Percentiles rank a stretch among this genome's conserved stretches.
These are phyloP conservation scores for Rallus limicola DNA, from an alignment of 2,113 vertebrate genomes.

Conservation along the genomic window DNA sequence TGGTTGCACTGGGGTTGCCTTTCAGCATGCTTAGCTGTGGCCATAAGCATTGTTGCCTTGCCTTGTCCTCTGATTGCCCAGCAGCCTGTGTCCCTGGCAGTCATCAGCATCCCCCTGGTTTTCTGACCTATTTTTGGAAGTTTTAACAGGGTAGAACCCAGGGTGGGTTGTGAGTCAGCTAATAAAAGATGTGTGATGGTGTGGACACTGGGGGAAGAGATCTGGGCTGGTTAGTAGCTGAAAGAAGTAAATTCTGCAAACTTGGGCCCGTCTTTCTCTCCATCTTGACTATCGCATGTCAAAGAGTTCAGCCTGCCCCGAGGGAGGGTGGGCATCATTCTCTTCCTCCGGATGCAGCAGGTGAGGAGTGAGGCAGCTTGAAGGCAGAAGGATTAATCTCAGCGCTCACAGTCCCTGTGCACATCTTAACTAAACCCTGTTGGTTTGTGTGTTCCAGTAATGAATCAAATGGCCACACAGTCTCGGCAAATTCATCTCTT, in stretches of 20 bases:
- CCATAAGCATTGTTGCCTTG: neutral
- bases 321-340: constrained; percentile 1
- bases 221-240: neutral
- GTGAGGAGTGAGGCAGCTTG: constrained; percentile 42
- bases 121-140: neutral
- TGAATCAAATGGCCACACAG: constrained; percentile 99
- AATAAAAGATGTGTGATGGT: neutral
- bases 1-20: neutral
- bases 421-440: constrained; percentile 90
- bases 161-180: neutral
- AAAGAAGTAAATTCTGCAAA: neutral
- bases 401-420: constrained; percentile 82
- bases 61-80: neutral
- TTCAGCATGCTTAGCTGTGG: neutral
- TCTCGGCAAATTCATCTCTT: constrained; percentile 97
- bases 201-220: neutral
- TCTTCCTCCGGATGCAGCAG: neutral
- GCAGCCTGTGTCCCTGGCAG: neutral
- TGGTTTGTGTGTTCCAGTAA: constrained; percentile 96
- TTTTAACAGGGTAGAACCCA: neutral
- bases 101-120: neutral
- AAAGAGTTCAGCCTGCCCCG: neutral
- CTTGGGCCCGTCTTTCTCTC: neutral
- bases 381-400: constrained; percentile 79
- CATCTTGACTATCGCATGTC: neutral